A percentile compares a stretch with the other conserved stretches of the same genome.
These are phyloP conservation scores for Lophius americanus DNA, from an alignment of 2,797 vertebrate genomes.

Conservation along the genomic window DNA sequence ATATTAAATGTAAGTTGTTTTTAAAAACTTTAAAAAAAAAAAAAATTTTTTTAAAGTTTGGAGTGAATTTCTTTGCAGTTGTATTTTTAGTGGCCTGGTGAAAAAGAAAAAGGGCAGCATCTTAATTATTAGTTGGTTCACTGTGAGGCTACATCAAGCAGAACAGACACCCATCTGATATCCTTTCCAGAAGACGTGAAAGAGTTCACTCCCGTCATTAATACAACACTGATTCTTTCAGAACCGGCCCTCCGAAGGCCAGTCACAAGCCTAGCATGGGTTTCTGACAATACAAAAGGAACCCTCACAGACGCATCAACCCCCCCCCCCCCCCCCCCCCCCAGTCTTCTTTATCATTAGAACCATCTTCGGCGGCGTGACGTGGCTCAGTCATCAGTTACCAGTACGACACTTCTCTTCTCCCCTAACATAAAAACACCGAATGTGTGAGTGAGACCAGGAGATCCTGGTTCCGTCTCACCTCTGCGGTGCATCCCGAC, in stretches of 20 bases:
- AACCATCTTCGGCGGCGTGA: slow-evolving; percentile 68
- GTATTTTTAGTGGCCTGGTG: slow-evolving; percentile 9
- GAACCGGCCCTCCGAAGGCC: slow-evolving; percentile 70
- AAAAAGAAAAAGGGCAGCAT: slow-evolving; percentile 25
- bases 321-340: slow-evolving; percentile 16
- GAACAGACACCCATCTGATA: slow-evolving; percentile 76
- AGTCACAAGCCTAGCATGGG: slow-evolving; percentile 83
- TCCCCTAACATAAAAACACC: slow-evolving; percentile 45
- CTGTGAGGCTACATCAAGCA: slow-evolving; percentile 58
- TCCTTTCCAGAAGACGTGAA: slow-evolving; percentile 69
- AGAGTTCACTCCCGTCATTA: slow-evolving; percentile 70
- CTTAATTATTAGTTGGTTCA: slow-evolving; percentile 43
- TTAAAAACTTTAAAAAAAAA: too few relatives aligned
- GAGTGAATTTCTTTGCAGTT: slow-evolving; percentile 3
- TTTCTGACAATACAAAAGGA: slow-evolving; percentile 74
- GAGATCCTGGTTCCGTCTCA: slow-evolving; percentile 14
- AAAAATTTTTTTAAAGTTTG: not conserved
- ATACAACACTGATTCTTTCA: slow-evolving; percentile 78
- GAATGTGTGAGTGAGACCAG: slow-evolving; percentile 12
- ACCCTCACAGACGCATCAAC: slow-evolving; percentile 74
- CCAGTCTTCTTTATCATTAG: slow-evolving; percentile 68
- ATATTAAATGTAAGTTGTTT: not conserved
- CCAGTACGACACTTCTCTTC: slow-evolving; percentile 66
- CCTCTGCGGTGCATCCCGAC: slow-evolving; percentile 16
- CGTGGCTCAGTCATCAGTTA: slow-evolving; percentile 74